phyloP scores from a whole-genome alignment of 1,140 invertebrate genomes.

The Ooceraea biroi region DNA sequence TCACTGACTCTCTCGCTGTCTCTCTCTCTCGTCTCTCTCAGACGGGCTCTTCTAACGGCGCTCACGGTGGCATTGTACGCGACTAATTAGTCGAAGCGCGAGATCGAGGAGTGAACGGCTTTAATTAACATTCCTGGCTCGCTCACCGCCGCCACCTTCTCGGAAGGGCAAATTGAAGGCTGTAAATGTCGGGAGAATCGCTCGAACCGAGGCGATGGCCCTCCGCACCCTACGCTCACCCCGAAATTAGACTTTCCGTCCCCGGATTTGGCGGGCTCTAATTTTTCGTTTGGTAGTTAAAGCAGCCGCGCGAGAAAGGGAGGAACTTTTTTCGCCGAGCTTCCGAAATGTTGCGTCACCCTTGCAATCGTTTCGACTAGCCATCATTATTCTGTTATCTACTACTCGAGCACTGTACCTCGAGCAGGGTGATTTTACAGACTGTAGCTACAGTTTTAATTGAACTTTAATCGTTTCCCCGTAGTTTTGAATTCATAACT shows the following conservation, averaged over 20 bases:
- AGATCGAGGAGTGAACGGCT: constrained; percentile 85
- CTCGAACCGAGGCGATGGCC: constrained; percentile 70
- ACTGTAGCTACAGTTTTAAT: not conserved
- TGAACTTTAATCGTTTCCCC: constrained; percentile 18
- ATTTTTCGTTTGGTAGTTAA: constrained; percentile 61
- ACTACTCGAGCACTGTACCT: not conserved
- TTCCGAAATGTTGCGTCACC: constrained; percentile 1
- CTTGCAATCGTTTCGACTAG: constrained; percentile 33
- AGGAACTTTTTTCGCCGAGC: not conserved
- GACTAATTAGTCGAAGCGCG: constrained; percentile 86
- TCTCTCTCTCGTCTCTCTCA: constrained; percentile 64
- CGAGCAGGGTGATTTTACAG: not conserved
- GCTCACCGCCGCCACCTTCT: constrained; percentile 80
- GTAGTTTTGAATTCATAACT: not conserved
- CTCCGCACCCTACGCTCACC: constrained; percentile 52
- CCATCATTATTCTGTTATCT: not conserved
- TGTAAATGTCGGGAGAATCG: constrained; percentile 83
- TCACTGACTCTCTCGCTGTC: constrained; percentile 45
- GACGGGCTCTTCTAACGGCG: constrained; percentile 66
- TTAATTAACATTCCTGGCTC: constrained; percentile 86
- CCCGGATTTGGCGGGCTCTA: constrained; percentile 44
- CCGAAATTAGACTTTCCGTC: constrained; percentile 68
- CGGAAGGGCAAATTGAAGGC: constrained; percentile 84
- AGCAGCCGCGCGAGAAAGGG: not conserved
- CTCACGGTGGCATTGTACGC: constrained; percentile 82